phyloP scores from a whole-genome alignment of 2,113 vertebrate species.

The Solenodon paradoxus region DNA sequence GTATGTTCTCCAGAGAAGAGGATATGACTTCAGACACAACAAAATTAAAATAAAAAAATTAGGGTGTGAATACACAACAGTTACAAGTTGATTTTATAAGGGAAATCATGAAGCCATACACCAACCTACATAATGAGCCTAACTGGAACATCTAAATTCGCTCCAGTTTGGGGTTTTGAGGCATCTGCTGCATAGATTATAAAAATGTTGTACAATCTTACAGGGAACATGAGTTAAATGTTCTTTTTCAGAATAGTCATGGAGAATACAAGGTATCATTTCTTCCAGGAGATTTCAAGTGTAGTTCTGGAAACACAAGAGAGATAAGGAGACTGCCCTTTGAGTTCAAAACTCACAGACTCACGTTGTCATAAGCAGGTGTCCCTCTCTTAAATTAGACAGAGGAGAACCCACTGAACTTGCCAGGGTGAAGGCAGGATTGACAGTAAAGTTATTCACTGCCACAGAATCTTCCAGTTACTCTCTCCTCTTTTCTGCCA shows the following conservation, averaged over 20 bases:
- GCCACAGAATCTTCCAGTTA: not conserved
- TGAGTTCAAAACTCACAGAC: not conserved
- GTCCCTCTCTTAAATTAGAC: too few relatives aligned
- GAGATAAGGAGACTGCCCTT: not conserved
- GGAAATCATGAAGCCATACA: not conserved
- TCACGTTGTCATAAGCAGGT: not conserved
- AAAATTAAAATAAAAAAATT: constrained; percentile 1
- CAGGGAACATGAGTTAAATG: not conserved
- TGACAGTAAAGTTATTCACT: not conserved
- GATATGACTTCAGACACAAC: not conserved
- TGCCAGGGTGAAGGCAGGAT: not conserved
- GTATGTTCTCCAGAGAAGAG: not conserved
- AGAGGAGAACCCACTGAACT: not conserved
- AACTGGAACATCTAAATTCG: not conserved
- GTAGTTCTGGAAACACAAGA: not conserved
- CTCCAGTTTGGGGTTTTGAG: not conserved
- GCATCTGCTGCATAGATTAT: not conserved
- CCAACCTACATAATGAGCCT: not conserved
- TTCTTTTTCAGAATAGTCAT: not conserved
- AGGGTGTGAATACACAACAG: not conserved
- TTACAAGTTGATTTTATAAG: constrained; percentile 6
- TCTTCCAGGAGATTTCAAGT: not conserved
- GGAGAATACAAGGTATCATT: not conserved
- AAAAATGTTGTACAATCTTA: not conserved
- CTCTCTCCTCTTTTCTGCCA: not conserved